Conservation (phyloP, 2,113 vertebrate species). For the Stigmatopora argus region DNA sequence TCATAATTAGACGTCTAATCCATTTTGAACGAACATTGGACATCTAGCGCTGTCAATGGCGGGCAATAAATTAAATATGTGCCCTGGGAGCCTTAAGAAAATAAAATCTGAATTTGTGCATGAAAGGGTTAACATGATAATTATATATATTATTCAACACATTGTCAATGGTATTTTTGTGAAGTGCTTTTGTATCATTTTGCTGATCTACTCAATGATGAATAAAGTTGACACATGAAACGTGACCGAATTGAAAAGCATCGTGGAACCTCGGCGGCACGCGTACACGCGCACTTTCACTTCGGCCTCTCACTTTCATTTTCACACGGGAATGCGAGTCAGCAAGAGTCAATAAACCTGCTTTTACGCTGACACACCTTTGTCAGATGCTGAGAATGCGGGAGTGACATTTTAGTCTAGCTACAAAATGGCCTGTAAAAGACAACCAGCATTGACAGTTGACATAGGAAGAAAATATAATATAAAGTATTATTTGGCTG, state of each 20-base stretch:
- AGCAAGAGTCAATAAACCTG: conserved; percentile 36
- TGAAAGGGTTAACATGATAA: too few species aligned
- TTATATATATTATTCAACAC: too few species aligned
- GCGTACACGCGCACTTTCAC: not conserved
- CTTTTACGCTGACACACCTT: conserved; percentile 39
- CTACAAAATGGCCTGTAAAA: not conserved
- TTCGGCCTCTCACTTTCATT: conserved; percentile 18
- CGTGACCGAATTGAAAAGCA: not conserved
- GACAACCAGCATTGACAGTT: not conserved
- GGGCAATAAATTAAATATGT: too few species aligned
- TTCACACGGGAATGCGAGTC: conserved; percentile 47
- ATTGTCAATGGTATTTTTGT: too few species aligned
- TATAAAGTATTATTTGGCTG: too few species aligned
- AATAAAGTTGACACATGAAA: not conserved
- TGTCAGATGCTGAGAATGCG: conserved; percentile 29
- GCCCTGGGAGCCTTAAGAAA: too few species aligned
- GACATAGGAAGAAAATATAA: not conserved
- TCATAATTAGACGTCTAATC: too few species aligned
- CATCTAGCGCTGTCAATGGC: too few species aligned
- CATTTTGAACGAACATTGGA: too few species aligned
- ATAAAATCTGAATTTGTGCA: too few species aligned
- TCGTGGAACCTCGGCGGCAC: not conserved
- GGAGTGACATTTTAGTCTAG: not conserved
- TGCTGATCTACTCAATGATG: too few species aligned
- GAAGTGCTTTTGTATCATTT: too few species aligned